Base-by-base conservation (phyloP, 1,140 invertebrate genomes). In the Pseudoatta argentina region DNA sequence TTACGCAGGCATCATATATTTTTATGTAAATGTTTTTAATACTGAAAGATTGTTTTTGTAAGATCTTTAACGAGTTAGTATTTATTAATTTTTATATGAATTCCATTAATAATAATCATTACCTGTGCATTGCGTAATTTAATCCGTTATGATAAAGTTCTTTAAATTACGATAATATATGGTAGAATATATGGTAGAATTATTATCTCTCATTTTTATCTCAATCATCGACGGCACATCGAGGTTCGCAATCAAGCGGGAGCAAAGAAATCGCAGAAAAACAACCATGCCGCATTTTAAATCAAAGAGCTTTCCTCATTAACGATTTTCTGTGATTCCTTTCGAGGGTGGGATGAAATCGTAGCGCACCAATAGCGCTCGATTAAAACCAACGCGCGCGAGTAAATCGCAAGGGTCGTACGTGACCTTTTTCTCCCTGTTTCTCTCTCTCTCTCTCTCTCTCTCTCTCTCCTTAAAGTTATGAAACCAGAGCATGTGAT, bases 281-380 rank as follows among this genome's bases (percentile, higher is more conserved):
- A 73, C 72, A 51, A 51, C 4, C n/a, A 24, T 21, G 21, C n/a
- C 39, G 67, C 55, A 27, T 44, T 69, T 69, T 48, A 73, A 82
- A 73, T 83, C 79, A 83, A 83, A 83, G 79, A 83, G 55, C 79
- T 34, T 72, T 34, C 55, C 79, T 63, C 69, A 83, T 83, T 83
- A 83, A 83, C 24, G 69, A 73, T 34, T 73, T 61, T 30, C 69
- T 44, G 24, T 30, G 39, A 27, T 21, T 51, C 14, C 55, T 73
- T 39, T 59, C 69, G 39, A 72, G 48, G 34, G 21, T 16, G 24
- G 67, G 18, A 82, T 83, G 39, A 16, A 83, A 61, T 75, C 79
- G 69, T 5, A 27, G 55, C 18, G 67, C 55, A 39, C n/a, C 44
- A 39, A 83, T 83, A 83, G 57, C 55, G 39, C 24, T 71, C 79